These are phyloP conservation scores for Strigops habroptila DNA, from an alignment of 2,113 vertebrate genomes.

Conservation along the genomic window DNA sequence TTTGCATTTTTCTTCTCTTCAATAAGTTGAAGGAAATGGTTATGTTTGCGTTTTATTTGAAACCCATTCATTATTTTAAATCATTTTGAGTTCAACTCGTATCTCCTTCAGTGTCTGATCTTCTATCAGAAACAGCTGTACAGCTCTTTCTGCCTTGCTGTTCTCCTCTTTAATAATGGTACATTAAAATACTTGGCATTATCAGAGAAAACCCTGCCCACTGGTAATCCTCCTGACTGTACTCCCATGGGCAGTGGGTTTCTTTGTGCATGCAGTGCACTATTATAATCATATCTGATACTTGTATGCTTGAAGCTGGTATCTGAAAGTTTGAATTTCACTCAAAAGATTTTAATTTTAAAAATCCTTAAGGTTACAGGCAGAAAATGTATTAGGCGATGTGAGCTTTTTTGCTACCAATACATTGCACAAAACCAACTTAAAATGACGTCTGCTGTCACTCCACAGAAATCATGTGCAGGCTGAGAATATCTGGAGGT, in stretches of 20 bases:
- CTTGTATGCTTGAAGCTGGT: not conserved
- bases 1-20: not conserved
- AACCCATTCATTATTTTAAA: conserved; percentile 30
- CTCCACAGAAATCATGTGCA: not conserved
- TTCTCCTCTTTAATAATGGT: not conserved
- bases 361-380: not conserved
- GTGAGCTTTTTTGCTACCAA: not conserved
- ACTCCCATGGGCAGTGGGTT: not conserved
- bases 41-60: conserved; percentile 19
- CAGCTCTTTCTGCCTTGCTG: not conserved
- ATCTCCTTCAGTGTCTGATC: conserved; percentile 11
- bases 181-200: not conserved
- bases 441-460: not conserved
- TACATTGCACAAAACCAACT: not conserved
- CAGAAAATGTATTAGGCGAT: not conserved
- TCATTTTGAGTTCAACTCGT: not conserved
- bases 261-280: not conserved
- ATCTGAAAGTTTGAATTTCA: not conserved
- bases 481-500: not conserved
- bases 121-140: conserved; percentile 35
- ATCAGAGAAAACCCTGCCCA: not conserved
- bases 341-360: not conserved
- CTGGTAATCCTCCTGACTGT: not conserved
- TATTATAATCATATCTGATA: not conserved
- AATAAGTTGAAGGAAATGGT: not conserved